These are phyloP conservation scores for Tolmerus cingulatus DNA, from an alignment of 2,888 invertebrate species.

Conservation along the genomic window DNA sequence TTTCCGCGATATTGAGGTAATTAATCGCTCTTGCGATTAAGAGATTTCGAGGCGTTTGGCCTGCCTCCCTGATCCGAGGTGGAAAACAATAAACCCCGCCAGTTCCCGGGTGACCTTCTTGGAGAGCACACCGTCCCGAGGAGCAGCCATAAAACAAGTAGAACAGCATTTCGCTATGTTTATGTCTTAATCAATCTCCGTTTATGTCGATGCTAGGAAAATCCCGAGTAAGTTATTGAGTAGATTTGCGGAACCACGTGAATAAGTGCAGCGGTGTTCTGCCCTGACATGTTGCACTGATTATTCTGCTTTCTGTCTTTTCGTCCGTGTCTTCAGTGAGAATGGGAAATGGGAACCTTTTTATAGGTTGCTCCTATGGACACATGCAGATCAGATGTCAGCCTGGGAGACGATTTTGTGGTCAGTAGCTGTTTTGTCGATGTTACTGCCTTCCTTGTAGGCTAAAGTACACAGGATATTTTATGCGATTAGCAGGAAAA, in stretches of 20 bases:
- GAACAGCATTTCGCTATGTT: slow-evolving; percentile 52
- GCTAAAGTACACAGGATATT: not conserved
- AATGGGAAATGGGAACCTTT: not conserved
- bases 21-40: not conserved
- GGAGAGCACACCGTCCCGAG: not conserved
- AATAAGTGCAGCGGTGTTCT: slow-evolving; percentile 29
- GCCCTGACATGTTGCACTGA: slow-evolving; percentile 32
- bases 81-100: not conserved
- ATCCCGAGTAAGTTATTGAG: slow-evolving; percentile 17
- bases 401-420: slow-evolving; percentile 14
- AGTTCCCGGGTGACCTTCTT: slow-evolving; percentile 1
- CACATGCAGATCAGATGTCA: slow-evolving; percentile 24
- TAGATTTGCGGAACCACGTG: slow-evolving; percentile 20
- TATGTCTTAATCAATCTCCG: slow-evolving; percentile 53
- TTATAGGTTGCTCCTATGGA: not conserved
- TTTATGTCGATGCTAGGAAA: slow-evolving; percentile 50
- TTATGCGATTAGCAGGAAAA: not conserved
- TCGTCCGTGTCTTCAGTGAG: not conserved
- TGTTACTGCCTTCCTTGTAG: not conserved
- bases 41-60: not conserved
- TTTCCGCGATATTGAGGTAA: not conserved
- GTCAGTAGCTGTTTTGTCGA: not conserved
- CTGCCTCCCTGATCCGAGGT: not conserved
- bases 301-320: slow-evolving; percentile 5
- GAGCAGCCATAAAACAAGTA: slow-evolving; percentile 34